Conservation (phyloP, 1,140 invertebrate species). For the Macrostomum lignano region DNA sequence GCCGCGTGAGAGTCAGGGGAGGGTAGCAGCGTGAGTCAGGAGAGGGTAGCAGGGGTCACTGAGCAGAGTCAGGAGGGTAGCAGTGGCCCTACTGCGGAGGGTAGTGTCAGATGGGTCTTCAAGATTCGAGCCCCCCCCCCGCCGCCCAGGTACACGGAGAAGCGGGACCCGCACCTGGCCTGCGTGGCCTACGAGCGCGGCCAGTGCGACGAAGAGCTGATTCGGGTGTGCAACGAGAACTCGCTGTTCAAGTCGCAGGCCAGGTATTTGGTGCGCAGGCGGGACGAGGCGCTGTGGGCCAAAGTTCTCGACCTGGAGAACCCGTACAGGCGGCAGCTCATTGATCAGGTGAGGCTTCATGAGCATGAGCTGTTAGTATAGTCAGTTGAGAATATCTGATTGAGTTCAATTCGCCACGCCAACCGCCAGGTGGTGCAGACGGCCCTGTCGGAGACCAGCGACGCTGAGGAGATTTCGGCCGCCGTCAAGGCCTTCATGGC, state of each 20-base stretch:
- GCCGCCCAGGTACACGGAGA: conserved; percentile 99
- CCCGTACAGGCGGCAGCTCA: conserved; percentile 70
- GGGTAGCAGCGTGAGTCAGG: too few species aligned
- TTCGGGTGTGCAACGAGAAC: conserved; percentile 91
- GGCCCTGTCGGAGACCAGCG: conserved; percentile 35
- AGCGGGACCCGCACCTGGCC: conserved; percentile 86
- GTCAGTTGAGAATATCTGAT: too few species aligned
- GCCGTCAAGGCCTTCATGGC: conserved; percentile 99
- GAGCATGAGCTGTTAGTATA: too few species aligned
- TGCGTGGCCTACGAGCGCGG: conserved; percentile 95
- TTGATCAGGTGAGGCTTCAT: too few species aligned
- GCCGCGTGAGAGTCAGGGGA: too few species aligned
- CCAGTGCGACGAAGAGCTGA: conserved; percentile 79
- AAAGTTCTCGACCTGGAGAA: conserved; percentile 76
- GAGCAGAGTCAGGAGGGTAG: too few species aligned
- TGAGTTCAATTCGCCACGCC: too few species aligned
- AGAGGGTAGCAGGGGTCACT: too few species aligned
- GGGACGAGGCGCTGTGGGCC: conserved; percentile 78
- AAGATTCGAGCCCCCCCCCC: too few species aligned
- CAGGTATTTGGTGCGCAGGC: conserved; percentile 64
- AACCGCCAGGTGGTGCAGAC: conserved; percentile 34
- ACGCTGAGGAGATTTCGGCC: conserved; percentile 93
- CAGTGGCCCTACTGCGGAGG: too few species aligned
- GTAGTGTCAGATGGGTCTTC: too few species aligned
- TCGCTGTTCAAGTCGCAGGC: conserved; percentile 92